These are phyloP conservation scores for Hypocryptadius cinnamomeus DNA, from an alignment of 2,113 vertebrate genomes.

Conservation along the genomic window DNA sequence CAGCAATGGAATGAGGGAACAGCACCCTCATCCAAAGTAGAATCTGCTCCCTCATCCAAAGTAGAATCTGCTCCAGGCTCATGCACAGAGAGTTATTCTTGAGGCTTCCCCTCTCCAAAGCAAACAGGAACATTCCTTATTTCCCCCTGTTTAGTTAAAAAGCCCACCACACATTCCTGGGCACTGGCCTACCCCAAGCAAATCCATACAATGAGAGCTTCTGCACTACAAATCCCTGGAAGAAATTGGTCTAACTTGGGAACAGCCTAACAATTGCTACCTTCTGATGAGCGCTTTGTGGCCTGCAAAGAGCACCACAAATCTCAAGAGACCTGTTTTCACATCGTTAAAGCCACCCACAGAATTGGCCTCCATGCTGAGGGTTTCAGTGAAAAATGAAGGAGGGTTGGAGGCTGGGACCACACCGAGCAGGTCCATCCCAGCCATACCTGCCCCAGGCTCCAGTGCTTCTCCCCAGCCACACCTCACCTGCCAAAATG, in stretches of 20 bases:
- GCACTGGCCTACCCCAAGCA: not conserved
- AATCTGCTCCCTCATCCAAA: not conserved
- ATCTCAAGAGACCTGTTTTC: not conserved
- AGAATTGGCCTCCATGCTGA: not conserved
- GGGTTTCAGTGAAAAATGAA: not conserved
- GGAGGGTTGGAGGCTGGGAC: accelerated
- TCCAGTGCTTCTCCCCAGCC: not conserved
- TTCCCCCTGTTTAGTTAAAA: not conserved
- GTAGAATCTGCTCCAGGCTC: not conserved
- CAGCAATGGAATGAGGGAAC: not conserved
- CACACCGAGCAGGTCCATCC: accelerated
- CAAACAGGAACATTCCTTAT: not conserved
- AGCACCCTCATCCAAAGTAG: not conserved
- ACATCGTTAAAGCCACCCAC: not conserved
- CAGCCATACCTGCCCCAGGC: not conserved
- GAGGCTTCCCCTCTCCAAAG: not conserved
- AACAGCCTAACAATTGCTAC: not conserved
- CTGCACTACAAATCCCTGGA: not conserved
- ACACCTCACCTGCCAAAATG: not conserved
- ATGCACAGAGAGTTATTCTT: constrained; percentile 3
- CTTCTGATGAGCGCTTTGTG: not conserved
- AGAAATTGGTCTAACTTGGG: not conserved
- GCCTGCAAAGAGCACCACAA: not conserved
- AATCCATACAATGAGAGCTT: not conserved
- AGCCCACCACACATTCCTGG: constrained; percentile 3